A percentile compares a stretch with the other conserved stretches of the same genome.
These are phyloP conservation scores for Stenichneumon culpator DNA, from an alignment of 2,888 invertebrate species.

Conservation along the genomic window DNA sequence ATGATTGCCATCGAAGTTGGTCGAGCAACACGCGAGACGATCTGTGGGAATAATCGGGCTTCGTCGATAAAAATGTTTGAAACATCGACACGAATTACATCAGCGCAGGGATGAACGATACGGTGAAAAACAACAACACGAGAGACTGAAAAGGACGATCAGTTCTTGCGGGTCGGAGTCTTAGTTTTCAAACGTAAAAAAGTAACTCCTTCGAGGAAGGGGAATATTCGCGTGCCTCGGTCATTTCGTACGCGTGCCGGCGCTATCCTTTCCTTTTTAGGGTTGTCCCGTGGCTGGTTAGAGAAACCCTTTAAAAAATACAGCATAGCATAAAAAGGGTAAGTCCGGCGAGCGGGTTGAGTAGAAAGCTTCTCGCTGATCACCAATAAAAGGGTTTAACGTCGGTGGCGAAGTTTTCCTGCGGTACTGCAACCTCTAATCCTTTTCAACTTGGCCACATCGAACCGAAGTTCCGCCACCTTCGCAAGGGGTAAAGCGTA, in stretches of 20 bases:
- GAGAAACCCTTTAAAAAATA: conserved; percentile 80
- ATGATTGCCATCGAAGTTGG: conserved; percentile 37
- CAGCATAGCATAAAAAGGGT: conserved; percentile 78
- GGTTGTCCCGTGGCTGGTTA: conserved; percentile 50
- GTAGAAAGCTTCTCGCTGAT: conserved; percentile 80
- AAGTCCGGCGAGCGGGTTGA: conserved; percentile 79
- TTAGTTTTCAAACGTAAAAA: background rate
- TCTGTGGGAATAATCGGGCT: conserved; percentile 28
- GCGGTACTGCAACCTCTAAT: conserved; percentile 76
- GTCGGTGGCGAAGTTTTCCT: conserved; percentile 33
- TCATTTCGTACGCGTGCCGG: conserved; percentile 67
- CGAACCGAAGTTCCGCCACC: conserved; percentile 73
- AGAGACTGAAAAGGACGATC: background rate
- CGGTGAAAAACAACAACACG: background rate
- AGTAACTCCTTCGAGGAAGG: conserved; percentile 15
- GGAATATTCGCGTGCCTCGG: conserved; percentile 47
- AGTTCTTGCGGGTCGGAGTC: background rate
- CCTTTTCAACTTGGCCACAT: conserved; percentile 80
- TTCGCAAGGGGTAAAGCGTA: conserved; percentile 76
- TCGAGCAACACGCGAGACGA: conserved; percentile 14
- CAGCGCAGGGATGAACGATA: background rate
- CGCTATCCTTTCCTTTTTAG: conserved; percentile 68
- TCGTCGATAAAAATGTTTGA: background rate
- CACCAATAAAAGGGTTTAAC: conserved; percentile 83
- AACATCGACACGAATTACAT: conserved; percentile 1